phyloP scores from a whole-genome alignment of 2,797 vertebrate genomes.

The Notolepis coatsorum region DNA sequence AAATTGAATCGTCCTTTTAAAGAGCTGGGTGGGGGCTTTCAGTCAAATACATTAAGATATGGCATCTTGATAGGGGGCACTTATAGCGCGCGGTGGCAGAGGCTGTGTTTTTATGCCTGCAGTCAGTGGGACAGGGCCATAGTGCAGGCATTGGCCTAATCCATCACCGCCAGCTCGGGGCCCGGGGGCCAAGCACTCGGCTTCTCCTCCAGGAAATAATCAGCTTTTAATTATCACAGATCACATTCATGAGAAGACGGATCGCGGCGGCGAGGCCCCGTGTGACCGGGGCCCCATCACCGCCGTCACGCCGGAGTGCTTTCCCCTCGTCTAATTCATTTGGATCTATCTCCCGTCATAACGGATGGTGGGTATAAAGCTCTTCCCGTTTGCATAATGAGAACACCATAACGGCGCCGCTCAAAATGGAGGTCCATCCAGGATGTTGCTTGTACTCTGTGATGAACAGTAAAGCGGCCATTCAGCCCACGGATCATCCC shows the following conservation, averaged over 20 bases:
- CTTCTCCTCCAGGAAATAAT: slow-evolving; percentile 79
- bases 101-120: slow-evolving; percentile 36
- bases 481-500: slow-evolving; percentile 20
- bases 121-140: slow-evolving; percentile 71
- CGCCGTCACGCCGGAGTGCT: slow-evolving; percentile 40
- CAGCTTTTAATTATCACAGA: slow-evolving; percentile 82
- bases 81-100: slow-evolving; percentile 57
- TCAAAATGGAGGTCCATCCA: not conserved
- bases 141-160: slow-evolving; percentile 62
- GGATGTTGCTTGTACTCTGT: not conserved
- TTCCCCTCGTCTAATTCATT: slow-evolving; percentile 52
- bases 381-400: too few species aligned
- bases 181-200: slow-evolving; percentile 53
- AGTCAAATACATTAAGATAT: slow-evolving; percentile 72
- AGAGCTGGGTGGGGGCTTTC: slow-evolving; percentile 58
- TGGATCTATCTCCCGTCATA: slow-evolving; percentile 43
- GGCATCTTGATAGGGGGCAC: slow-evolving; percentile 63
- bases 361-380: too few species aligned
- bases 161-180: slow-evolving; percentile 68
- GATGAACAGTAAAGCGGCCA: slow-evolving; percentile 39
- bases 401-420: not conserved
- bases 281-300: slow-evolving; percentile 45
- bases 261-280: slow-evolving; percentile 34
- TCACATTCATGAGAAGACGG: slow-evolving; percentile 62
- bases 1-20: slow-evolving; percentile 58